A percentile compares a stretch with the other conserved stretches of the same genome.
These are phyloP conservation scores for Formica aserva DNA, from an alignment of 2,888 invertebrate genomes.

Conservation along the genomic window DNA sequence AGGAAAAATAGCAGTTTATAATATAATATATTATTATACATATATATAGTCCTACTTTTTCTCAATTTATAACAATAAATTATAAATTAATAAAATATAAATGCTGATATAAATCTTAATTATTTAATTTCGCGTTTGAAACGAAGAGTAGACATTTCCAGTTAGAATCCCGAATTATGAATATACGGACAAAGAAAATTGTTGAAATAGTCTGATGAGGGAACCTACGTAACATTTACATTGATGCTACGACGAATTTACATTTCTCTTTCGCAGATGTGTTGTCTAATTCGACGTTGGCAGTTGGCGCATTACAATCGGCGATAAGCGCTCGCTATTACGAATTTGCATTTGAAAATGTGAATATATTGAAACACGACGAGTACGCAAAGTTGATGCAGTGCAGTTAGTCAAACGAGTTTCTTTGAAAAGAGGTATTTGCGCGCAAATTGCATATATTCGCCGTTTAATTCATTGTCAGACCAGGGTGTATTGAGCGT, in stretches of 20 bases:
- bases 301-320: constrained; percentile 65
- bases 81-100: too few species aligned
- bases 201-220: constrained; percentile 3
- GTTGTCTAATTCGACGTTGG: constrained; percentile 60
- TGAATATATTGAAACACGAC: constrained; percentile 45
- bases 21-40: not conserved
- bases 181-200: constrained; percentile 11
- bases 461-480: not conserved
- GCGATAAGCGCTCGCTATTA: constrained; percentile 65
- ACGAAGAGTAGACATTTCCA: not conserved
- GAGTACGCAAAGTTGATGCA: constrained; percentile 56
- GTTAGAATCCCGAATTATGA: not conserved
- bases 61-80: not conserved
- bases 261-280: constrained; percentile 38
- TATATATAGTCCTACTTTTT: not conserved
- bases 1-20: constrained; percentile 6
- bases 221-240: not conserved
- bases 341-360: constrained; percentile 72
- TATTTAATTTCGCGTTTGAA: not conserved
- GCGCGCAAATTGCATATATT: constrained; percentile 3
- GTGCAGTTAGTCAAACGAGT: constrained; percentile 58
- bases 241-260: not conserved
- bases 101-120: not conserved
- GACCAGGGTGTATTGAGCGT: not conserved
- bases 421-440: constrained; percentile 37